Percentiles rank a stretch among this genome's conserved stretches.
Evolutionary conservation across 2,797 vertebrate genomes (phyloP).

Genomic region (Tragopan temminckii): DNA sequence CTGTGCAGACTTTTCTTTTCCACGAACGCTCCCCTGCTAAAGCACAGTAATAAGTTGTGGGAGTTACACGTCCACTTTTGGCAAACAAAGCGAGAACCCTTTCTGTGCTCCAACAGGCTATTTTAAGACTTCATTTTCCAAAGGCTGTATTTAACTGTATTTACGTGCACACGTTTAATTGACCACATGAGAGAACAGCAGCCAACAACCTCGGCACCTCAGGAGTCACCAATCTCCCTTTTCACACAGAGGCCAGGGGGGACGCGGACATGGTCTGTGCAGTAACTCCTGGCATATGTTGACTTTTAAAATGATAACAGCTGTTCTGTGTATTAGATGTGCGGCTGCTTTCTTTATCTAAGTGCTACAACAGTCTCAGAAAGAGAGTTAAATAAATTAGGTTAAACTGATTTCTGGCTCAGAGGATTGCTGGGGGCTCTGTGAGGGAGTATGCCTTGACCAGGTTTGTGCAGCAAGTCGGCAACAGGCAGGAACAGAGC

Average conservation of each 20-base stretch:
- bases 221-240: neutral
- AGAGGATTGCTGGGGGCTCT: neutral
- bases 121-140: conserved; percentile 9
- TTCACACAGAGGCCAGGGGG: rapidly evolving
- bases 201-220: neutral
- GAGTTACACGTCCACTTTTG: conserved; percentile 33
- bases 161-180: neutral
- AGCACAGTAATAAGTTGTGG: conserved; percentile 13
- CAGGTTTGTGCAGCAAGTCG: neutral
- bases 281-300: neutral
- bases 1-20: conserved; percentile 65
- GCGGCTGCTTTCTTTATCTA: neutral
- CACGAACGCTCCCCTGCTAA: conserved; percentile 53
- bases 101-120: conserved; percentile 1
- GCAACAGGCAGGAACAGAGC: neutral
- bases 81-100: conserved; percentile 38
- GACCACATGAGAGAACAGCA: neutral
- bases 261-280: neutral
- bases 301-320: neutral
- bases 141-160: neutral
- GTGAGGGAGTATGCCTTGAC: neutral
- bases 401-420: neutral
- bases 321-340: neutral
- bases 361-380: neutral
- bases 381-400: neutral